phyloP scores from a whole-genome alignment of 2,888 invertebrate genomes.

The Epinotia nisella region DNA sequence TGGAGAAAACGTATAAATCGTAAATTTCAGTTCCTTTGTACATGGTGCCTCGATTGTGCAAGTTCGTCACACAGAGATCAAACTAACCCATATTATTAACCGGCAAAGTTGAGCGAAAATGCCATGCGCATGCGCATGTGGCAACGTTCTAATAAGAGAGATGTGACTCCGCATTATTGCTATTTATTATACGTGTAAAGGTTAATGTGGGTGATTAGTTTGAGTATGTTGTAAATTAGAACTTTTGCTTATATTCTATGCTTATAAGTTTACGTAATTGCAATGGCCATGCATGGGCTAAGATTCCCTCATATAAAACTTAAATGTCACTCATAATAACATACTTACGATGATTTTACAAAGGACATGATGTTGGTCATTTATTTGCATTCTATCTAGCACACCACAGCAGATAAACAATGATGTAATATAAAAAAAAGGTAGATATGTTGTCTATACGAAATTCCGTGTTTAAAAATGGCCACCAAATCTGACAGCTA shows the following conservation, averaged over 20 bases:
- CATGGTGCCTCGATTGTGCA: neutral
- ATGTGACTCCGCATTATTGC: slow-evolving; percentile 39
- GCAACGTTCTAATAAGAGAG: slow-evolving; percentile 38
- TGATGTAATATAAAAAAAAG: too few relatives aligned
- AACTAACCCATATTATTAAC: slow-evolving; percentile 29
- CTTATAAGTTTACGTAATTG: neutral
- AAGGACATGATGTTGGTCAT: neutral
- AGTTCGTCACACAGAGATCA: slow-evolving; percentile 14
- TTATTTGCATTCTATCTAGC: neutral
- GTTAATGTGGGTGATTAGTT: slow-evolving; percentile 36
- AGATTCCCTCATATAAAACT: neutral
- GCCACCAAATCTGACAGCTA: too few relatives aligned
- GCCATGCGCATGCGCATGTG: slow-evolving; percentile 29
- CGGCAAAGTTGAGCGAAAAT: slow-evolving; percentile 33
- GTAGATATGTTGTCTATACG: too few relatives aligned
- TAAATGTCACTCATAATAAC: neutral
- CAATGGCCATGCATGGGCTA: neutral
- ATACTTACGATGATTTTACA: neutral
- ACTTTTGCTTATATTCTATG: neutral
- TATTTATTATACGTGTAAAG: slow-evolving; percentile 34
- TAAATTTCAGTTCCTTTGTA: neutral
- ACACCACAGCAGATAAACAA: too few relatives aligned
- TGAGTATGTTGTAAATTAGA: slow-evolving; percentile 24
- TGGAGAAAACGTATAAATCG: neutral
- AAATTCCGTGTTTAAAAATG: too few relatives aligned